phyloP scores from a whole-genome alignment of 1,140 invertebrate genomes.

The Babylonia areolata region DNA sequence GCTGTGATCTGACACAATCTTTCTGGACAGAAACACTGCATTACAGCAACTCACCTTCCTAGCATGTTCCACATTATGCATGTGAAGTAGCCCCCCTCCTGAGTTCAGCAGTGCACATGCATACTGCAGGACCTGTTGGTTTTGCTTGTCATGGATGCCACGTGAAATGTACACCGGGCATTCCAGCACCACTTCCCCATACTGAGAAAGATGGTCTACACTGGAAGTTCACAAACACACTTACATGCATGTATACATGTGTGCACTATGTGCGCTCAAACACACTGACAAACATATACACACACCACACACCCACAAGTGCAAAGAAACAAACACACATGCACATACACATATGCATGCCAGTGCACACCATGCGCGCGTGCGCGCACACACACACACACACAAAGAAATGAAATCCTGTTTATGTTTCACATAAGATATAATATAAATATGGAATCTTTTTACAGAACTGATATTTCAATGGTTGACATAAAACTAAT shows the following conservation, averaged over 20 bases:
- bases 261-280: no score
- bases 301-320: neutral
- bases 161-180: constrained; percentile 60
- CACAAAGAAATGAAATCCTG: neutral
- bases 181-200: constrained; percentile 61
- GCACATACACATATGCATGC: neutral
- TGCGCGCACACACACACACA: neutral
- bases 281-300: neutral
- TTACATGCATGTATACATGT: neutral
- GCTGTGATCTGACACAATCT: no score
- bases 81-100: constrained; percentile 64
- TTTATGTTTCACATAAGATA: no score
- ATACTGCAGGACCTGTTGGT: constrained; percentile 59
- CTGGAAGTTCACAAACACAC: constrained; percentile 41
- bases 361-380: neutral
- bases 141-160: constrained; percentile 57
- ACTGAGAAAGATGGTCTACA: constrained; percentile 48
- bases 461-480: no score
- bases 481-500: no score
- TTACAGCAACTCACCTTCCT: no score
- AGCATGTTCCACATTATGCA: constrained; percentile 58
- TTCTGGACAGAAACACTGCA: no score
- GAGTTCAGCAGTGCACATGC: constrained; percentile 66
- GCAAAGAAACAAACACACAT: no score
- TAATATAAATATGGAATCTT: no score